These are phyloP conservation scores for Acanthosepion pharaonis DNA, from an alignment of 2,888 invertebrate genomes.

Conservation along the genomic window DNA sequence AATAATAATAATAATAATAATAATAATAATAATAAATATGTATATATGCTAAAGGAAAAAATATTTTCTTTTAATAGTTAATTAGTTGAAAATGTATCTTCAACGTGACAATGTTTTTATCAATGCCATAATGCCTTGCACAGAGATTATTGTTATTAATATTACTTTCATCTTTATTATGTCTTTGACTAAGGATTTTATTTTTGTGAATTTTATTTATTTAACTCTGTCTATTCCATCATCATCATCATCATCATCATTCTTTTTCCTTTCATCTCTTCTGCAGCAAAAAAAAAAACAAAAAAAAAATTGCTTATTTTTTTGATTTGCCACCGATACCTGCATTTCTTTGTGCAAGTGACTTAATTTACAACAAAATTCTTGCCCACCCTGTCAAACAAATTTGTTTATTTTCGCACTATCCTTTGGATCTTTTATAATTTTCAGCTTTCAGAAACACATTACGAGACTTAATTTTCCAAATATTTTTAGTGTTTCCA, in stretches of 20 bases:
- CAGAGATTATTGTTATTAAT: background rate
- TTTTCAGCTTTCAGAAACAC: background rate
- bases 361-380: background rate
- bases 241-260: background rate
- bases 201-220: background rate
- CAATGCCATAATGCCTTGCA: no score
- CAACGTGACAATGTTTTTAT: background rate
- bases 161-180: background rate
- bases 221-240: background rate
- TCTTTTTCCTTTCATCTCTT: background rate
- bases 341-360: background rate
- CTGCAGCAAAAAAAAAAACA: background rate
- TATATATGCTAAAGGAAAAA: background rate
- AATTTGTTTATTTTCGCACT: background rate
- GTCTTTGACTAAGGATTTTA: no score
- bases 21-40: background rate
- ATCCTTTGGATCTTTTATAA: background rate
- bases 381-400: background rate
- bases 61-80: background rate
- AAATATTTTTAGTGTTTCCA: background rate
- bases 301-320: background rate
- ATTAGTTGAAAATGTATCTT: background rate
- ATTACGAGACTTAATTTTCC: background rate
- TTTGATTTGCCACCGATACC: background rate
- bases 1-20: no score